Base-by-base conservation (phyloP, 2,113 vertebrate genomes). In the Bambusicola thoracicus region DNA sequence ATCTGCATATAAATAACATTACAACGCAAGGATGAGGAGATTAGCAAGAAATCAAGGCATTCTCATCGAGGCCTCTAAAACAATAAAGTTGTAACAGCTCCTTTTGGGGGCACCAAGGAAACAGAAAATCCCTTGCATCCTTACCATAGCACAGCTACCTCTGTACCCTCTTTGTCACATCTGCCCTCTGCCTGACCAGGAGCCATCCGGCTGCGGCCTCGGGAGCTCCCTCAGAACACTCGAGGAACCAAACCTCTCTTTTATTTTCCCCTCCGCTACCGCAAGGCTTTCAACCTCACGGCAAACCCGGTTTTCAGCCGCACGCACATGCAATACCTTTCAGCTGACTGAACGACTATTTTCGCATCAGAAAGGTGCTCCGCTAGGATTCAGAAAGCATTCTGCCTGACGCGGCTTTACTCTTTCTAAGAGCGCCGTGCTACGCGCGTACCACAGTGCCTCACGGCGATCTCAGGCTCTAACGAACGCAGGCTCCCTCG, bases 41-140 rank as follows among this genome's bases (percentile, higher is more conserved):
- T 67, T 58, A 51, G 10, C 25, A 76, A 89, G 53, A 76, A 79
- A 84, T 65, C 53, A 55, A 62, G 83, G 20, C 36, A 22, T 11
- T 81, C 67, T 67, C 67, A 81, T 56, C 48, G 76, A 90, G 91
- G 36, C 58, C 84, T 93, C 74, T 68, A 53, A 53, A 89, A 89
- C 69, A 94, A 55, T 13, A 66, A 94, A 93, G 66, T 32, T 87
- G 22, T 24, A 95, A 78, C 41, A 87, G 36, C 29, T 96, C 61
- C 69, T 90, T 96, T 61, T 72, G 81, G 89, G 62, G 82, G 94
- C 66, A 66, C 41, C 34, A 8, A 68, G 32, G 38, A 93, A 59
- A 87, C 30, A 27, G 81, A 79, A 94, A 89, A 78, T 34, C 85
- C 3, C 41, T 48, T n/a, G 7, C 29, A 81, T 40, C 49, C 13